Evolutionary conservation across 53 echinoderm and acorn worm genomes (phyloP).

Genomic region (Echinarachnius parma): DNA sequence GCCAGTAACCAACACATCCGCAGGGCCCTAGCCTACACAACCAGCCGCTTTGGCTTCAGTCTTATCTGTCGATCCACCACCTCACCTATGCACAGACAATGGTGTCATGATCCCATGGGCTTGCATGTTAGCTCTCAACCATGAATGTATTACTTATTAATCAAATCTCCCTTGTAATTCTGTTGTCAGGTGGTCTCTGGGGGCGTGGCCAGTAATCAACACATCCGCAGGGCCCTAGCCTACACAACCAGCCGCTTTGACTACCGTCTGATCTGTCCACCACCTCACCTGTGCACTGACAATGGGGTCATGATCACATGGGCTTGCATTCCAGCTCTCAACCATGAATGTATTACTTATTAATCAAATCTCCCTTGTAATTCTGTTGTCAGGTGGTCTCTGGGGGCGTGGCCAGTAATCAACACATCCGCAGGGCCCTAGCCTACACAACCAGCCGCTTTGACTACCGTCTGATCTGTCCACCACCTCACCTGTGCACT

Average conservation of each 20-base stretch:
- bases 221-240: constrained; percentile 72
- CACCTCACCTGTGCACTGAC: constrained; percentile 85
- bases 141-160: too few relatives aligned
- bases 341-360: too few relatives aligned
- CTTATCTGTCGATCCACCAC: constrained; percentile 93
- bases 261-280: constrained; percentile 84
- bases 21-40: constrained; percentile 59
- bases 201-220: constrained; percentile 91
- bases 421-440: constrained; percentile 76
- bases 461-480: constrained; percentile 75
- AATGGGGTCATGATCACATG: constrained; percentile 99
- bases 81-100: constrained; percentile 88
- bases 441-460: constrained; percentile 53
- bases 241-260: constrained; percentile 54
- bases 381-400: constrained; percentile 90
- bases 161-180: too few relatives aligned
- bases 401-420: constrained; percentile 95
- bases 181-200: constrained; percentile 99
- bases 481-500: constrained; percentile 84
- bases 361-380: too few relatives aligned
- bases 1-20: constrained; percentile 92
- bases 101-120: constrained; percentile 99
- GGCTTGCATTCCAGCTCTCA: too few relatives aligned
- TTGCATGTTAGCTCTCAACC: too few relatives aligned
- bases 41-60: constrained; percentile 54